Evolutionary conservation across 2,888 invertebrate genomes (phyloP).

Genomic region (Eustalomyia histrio): DNA sequence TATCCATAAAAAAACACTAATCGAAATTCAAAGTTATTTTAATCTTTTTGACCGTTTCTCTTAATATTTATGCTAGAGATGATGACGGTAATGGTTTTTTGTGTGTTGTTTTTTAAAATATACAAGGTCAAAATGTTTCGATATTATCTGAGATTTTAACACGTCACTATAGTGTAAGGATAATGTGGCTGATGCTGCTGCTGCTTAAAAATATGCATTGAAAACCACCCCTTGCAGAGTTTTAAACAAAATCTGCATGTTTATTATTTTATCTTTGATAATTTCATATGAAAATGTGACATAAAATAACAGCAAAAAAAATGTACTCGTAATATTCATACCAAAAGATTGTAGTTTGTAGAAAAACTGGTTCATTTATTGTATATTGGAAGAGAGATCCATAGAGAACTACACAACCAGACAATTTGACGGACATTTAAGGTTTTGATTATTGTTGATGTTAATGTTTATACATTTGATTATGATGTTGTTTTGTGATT

Average conservation of each 20-base stretch:
- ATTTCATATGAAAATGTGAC: constrained; percentile 46
- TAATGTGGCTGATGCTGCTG: constrained; percentile 2
- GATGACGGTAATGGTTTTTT: not conserved
- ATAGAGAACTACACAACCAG: not conserved
- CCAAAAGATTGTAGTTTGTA: not conserved
- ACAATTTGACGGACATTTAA: constrained; percentile 31
- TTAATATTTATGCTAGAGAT: not conserved
- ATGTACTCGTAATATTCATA: not conserved
- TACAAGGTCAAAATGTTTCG: constrained; percentile 56
- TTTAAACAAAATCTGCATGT: constrained; percentile 30
- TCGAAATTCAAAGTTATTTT: constrained; percentile 34
- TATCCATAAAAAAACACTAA: constrained; percentile 16
- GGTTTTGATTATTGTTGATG: constrained; percentile 34
- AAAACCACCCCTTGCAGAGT: not conserved
- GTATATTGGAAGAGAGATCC: not conserved
- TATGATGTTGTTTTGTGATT: constrained; percentile 55
- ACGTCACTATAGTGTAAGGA: constrained; percentile 29
- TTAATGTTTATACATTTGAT: constrained; percentile 55
- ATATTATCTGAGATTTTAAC: constrained; percentile 56
- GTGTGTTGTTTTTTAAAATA: not conserved
- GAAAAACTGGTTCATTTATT: not conserved
- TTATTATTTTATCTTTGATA: constrained; percentile 45
- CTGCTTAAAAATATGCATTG: not conserved
- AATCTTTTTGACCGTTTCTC: constrained; percentile 38
- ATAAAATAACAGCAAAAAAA: constrained; percentile 24